Evolutionary conservation across 1,140 invertebrate genomes (phyloP).

Genomic region (Nylanderia fulva): DNA sequence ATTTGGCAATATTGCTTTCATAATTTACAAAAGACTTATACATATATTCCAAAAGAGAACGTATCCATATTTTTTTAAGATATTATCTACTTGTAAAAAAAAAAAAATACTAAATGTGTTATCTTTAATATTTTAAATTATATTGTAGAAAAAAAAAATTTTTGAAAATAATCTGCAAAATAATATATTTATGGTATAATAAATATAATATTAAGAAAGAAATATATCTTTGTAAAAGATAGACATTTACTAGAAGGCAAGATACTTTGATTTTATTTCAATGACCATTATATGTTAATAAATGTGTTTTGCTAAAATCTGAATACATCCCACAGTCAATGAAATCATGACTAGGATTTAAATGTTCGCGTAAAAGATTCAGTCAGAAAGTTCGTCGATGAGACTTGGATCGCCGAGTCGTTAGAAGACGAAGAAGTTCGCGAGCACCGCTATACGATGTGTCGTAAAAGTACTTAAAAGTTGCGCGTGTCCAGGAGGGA

Average conservation of each 20-base stretch:
- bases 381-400: conserved; percentile 25
- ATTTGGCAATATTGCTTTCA: not conserved
- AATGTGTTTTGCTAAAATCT: not conserved
- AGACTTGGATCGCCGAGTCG: not conserved
- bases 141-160: not conserved
- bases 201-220: not conserved
- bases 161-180: not conserved
- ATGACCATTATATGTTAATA: not conserved
- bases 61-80: not conserved
- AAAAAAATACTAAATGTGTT: not conserved
- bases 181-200: not conserved
- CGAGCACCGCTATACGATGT: not conserved
- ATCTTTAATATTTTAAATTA: not conserved
- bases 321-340: not conserved
- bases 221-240: not conserved
- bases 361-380: conserved; percentile 37
- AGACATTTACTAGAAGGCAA: not conserved
- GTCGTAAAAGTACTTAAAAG: conserved; percentile 56
- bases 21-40: too few relatives aligned
- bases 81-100: not conserved
- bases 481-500: conserved; percentile 45
- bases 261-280: not conserved
- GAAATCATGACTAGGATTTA: not conserved
- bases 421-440: conserved; percentile 31
- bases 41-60: not conserved